Base-by-base conservation (phyloP, 2,888 invertebrate genomes). In the Aelia acuminata region DNA sequence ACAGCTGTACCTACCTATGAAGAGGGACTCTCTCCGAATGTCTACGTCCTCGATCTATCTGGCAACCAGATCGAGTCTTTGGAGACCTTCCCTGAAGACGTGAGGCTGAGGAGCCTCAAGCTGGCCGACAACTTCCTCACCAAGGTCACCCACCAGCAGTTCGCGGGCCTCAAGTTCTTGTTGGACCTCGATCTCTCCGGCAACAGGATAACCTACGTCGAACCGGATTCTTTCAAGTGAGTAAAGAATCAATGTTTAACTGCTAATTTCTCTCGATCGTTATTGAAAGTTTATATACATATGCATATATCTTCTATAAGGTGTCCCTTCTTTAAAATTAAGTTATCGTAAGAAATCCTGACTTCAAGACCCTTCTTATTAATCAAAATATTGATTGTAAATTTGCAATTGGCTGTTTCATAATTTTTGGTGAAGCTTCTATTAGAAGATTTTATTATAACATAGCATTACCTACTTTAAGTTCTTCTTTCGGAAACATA, bases 181-280 rank as follows among this genome's bases (percentile, higher is more conserved):
- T 94, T 96, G 89, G 96, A 96, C 90, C 94, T 95, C 15, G 96
- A 96, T 91, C 93, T 96, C 90, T 95, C 96, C 0, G 94, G 93
- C 18, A 96, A 96, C 91, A 93, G 93, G 88, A 95, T 96, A 90
- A 94, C 92, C 87, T 93, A 92, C 89, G 93, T 96, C 26, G 95
- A 96, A 91, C 94, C 95, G 0, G 95, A 95, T 90, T 93, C 95
- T 2, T 95, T 95, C 91, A 92, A 94, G 95, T 95, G 92, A 94
- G 91, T 89, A 31, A 57, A n/a, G n/a, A n/a, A n/a, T n/a, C 57
- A 3, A 15, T 57, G 4, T 26, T 26, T 43, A 43, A 43, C 43
- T n/a, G n/a, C n/a, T n/a, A n/a, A n/a, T n/a, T n/a, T n/a, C n/a
- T n/a, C n/a, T n/a, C n/a, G n/a, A n/a, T n/a, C n/a, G n/a, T n/a